These are phyloP conservation scores for Uromys caudimaculatus DNA, from an alignment of 2,797 vertebrate genomes.

Conservation along the genomic window DNA sequence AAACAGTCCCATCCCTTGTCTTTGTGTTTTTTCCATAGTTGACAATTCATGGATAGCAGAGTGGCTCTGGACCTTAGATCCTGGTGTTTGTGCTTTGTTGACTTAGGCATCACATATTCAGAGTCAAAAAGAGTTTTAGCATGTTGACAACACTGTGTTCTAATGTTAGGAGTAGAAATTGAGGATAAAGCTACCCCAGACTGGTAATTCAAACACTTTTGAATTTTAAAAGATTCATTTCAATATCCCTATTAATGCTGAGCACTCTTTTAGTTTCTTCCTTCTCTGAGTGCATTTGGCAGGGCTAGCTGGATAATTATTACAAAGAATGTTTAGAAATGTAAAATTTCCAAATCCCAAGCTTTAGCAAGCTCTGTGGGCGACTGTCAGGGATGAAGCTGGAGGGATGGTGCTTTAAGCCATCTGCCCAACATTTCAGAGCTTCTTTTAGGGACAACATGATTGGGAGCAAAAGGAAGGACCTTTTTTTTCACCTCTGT, in stretches of 20 bases:
- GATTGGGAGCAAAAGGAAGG: background rate
- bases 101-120: conserved; percentile 10
- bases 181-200: conserved; percentile 14
- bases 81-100: background rate
- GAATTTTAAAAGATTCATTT: conserved; percentile 4
- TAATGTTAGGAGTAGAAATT: background rate
- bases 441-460: background rate
- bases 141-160: conserved; percentile 1
- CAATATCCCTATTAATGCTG: background rate
- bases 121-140: background rate
- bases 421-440: background rate
- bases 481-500: no score
- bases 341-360: background rate
- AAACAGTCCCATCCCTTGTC: background rate
- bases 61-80: background rate
- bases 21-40: conserved; percentile 37
- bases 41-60: background rate
- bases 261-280: background rate
- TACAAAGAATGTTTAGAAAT: background rate
- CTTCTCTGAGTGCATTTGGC: background rate
- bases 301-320: background rate
- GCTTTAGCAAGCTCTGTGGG: background rate
- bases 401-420: background rate
- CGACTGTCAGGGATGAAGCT: background rate
- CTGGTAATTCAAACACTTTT: background rate